phyloP scores from a whole-genome alignment of 1,140 invertebrate species.

The Trigoniulus corallinus region DNA sequence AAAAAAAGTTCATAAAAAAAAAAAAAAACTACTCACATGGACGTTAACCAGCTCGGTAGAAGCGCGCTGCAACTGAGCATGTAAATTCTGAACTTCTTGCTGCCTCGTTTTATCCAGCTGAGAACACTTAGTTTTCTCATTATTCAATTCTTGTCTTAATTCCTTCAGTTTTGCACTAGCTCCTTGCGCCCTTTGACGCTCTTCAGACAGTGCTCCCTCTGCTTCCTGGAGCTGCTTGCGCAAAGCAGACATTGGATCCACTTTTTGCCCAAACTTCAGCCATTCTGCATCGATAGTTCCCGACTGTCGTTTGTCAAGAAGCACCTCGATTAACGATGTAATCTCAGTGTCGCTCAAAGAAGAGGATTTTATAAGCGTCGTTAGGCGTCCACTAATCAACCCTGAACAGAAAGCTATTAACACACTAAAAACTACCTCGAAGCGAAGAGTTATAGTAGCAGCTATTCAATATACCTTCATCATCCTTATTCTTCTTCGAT shows the following conservation, averaged over 20 bases:
- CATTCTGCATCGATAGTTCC: conserved; percentile 42
- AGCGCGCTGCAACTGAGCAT: neutral
- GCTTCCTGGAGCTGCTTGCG: conserved; percentile 71
- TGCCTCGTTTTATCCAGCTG: neutral
- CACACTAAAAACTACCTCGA: neutral
- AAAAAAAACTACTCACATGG: neutral
- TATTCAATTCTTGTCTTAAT: conserved; percentile 2
- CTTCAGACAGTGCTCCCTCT: conserved; percentile 50
- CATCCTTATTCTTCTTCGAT: conserved; percentile 14
- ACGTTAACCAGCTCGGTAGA: neutral
- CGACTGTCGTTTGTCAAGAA: conserved; percentile 70
- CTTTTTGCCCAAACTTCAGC: conserved; percentile 60
- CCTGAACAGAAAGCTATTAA: neutral
- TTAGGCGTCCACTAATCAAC: conserved; percentile 30
- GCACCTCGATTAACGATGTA: conserved; percentile 68
- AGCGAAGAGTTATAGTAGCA: too few species aligned
- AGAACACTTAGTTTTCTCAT: neutral
- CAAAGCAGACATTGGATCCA: conserved; percentile 64
- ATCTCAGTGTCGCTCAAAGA: conserved; percentile 66
- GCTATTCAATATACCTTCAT: too few species aligned
- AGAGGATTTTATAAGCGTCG: conserved; percentile 54
- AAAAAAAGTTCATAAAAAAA: too few species aligned
- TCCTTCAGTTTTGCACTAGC: conserved; percentile 4
- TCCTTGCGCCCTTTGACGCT: conserved; percentile 41
- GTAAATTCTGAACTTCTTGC: conserved; percentile 4